These are phyloP conservation scores for Phlogophora meticulosa DNA, from an alignment of 2,888 invertebrate genomes.

Conservation along the genomic window DNA sequence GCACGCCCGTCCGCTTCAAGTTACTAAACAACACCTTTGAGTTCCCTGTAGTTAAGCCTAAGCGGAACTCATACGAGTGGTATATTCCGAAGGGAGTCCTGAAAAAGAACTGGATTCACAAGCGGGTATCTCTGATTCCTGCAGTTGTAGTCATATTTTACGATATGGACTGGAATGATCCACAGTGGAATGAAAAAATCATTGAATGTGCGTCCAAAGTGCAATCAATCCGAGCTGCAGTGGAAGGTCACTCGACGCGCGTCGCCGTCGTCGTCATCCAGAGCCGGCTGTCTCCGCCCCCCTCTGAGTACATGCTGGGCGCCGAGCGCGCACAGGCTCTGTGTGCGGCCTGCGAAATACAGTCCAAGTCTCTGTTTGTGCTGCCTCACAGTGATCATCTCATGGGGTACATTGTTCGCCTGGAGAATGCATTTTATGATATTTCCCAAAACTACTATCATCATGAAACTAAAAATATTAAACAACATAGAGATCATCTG, in stretches of 20 bases:
- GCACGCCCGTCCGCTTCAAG: slow-evolving; percentile 96
- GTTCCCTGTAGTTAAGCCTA: slow-evolving; percentile 96
- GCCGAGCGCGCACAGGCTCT: slow-evolving; percentile 97
- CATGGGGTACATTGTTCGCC: slow-evolving; percentile 93
- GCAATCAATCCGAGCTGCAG: slow-evolving; percentile 94
- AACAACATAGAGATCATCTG: slow-evolving; percentile 97
- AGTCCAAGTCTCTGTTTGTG: slow-evolving; percentile 97
- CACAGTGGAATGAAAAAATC: slow-evolving; percentile 98
- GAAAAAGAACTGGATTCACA: slow-evolving; percentile 98
- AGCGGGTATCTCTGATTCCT: slow-evolving; percentile 97
- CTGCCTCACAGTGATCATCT: slow-evolving; percentile 97
- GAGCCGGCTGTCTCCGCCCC: slow-evolving; percentile 94
- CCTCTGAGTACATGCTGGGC: slow-evolving; percentile 95
- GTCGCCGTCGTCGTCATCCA: slow-evolving; percentile 98
- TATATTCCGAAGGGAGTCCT: slow-evolving; percentile 98
- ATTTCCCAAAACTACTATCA: slow-evolving; percentile 98
- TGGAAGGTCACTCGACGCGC: slow-evolving; percentile 94
- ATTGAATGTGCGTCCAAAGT: slow-evolving; percentile 98
- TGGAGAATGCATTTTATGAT: slow-evolving; percentile 98
- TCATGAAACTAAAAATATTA: slow-evolving; percentile 96
- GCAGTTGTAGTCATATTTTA: slow-evolving; percentile 98
- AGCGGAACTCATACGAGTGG: slow-evolving; percentile 98
- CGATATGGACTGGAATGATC: slow-evolving; percentile 99
- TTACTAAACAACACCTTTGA: slow-evolving; percentile 95
- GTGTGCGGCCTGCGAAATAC: slow-evolving; percentile 97